Conservation (phyloP, 1,140 invertebrate genomes). For the Sycobia sp. region DNA sequence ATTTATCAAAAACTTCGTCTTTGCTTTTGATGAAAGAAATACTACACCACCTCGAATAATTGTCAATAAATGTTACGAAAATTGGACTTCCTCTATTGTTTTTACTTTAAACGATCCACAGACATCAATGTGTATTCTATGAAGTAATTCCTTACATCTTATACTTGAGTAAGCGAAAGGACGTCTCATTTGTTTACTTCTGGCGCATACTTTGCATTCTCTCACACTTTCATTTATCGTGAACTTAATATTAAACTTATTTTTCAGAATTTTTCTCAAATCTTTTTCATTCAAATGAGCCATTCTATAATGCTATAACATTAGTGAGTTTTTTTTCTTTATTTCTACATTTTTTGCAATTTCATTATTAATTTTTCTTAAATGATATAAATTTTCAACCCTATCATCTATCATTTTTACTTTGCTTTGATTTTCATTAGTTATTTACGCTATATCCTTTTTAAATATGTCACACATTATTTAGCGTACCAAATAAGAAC, state of each 20-base stretch:
- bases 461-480: too few relatives aligned
- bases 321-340: neutral
- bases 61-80: neutral
- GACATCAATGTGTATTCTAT: conserved; percentile 24
- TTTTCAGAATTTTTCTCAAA: neutral
- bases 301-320: conserved; percentile 2
- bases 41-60: neutral
- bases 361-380: neutral
- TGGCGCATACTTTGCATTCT: neutral
- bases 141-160: neutral
- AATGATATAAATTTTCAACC: conserved; percentile 10
- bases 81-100: neutral
- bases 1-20: neutral
- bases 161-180: neutral
- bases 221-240: neutral
- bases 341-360: neutral
- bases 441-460: conserved; percentile 10
- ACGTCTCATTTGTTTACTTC: neutral
- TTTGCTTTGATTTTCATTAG: neutral
- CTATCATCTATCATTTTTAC: neutral
- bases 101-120: too few relatives aligned
- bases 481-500: too few relatives aligned
- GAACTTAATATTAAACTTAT: neutral
- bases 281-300: conserved; percentile 7
- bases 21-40: neutral